Percentiles rank a stretch among this genome's conserved stretches.
Conservation (phyloP, 2,797 vertebrate species). For the Amblyopsis hoosieri region DNA sequence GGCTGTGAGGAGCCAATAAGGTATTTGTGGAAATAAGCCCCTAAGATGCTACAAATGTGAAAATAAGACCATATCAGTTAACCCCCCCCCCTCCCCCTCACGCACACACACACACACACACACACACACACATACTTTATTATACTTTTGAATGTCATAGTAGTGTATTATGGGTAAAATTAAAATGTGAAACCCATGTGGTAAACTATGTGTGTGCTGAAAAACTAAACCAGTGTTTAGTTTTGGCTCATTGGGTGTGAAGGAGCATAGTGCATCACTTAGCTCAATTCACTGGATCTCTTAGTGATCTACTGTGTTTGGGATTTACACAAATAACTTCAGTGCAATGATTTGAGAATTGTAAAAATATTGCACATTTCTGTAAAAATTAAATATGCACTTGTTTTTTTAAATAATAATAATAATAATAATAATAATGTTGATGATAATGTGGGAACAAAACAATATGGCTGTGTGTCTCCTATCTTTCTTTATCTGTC, state of each 20-base stretch:
- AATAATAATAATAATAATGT: not conserved
- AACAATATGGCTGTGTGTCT: too few species aligned
- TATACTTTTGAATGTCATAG: constrained; percentile 40
- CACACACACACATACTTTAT: too few species aligned
- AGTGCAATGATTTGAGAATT: constrained; percentile 2
- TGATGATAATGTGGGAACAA: not conserved
- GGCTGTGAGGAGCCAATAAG: constrained; percentile 41
- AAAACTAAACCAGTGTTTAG: constrained; percentile 34
- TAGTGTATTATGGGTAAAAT: constrained; percentile 33
- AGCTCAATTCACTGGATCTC: constrained; percentile 20
- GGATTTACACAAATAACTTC: constrained; percentile 27
- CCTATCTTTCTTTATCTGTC: too few species aligned
- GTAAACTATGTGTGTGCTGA: constrained; percentile 15
- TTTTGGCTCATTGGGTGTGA: constrained; percentile 9
- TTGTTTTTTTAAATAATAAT: not conserved
- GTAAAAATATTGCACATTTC: too few species aligned
- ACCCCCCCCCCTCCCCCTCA: constrained; percentile 15
- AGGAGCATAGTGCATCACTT: constrained; percentile 9
- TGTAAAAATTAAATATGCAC: too few species aligned
- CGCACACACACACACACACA: too few species aligned
- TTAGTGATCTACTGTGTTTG: constrained; percentile 10
- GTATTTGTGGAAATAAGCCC: constrained; percentile 52
- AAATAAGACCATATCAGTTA: constrained; percentile 41
- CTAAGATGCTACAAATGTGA: constrained; percentile 29
- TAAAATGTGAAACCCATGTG: constrained; percentile 14